Base-by-base conservation (phyloP, 2,888 invertebrate genomes). In the Blastobasis adustella region DNA sequence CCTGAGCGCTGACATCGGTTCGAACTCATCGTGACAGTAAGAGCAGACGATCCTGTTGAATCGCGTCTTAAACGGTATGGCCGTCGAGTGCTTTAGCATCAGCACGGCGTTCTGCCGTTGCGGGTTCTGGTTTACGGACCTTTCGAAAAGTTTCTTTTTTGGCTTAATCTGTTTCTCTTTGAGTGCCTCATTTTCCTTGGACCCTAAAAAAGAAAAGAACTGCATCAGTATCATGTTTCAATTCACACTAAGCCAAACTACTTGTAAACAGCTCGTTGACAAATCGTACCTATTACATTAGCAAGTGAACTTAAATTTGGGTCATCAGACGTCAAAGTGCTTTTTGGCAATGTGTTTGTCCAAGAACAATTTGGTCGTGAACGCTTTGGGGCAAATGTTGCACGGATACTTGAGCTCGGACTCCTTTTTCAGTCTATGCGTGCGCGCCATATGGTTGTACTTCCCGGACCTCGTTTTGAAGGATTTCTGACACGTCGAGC, bases 291-390 rank as follows among this genome's bases (percentile, higher is more conserved):
- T 23, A 23, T 23, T 23, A 23, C 23, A 23, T 23, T 23, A 23
- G 23, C 23, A 23, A 23, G 23, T 23, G 23, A 23, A 23, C 23
- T 23, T 23, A 23, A 23, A 23, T 23, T 23, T 46, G 41, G 47
- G 48, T 49, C 44, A 55, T 73, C 59, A 79, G 38, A 67, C 67
- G 61, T 84, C 87, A 47, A 83, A 85, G 67, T 91, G 91, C 61
- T 90, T 90, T 65, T 85, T 87, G 36, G 88, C 83, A 58, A 89
- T 73, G 63, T 91, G 91, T 58, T 88, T 89, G 57, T 90, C 90
- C 63, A 91, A 66, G 63, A 89, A 89, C 54, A 89, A 66, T 63
- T 90, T 90, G 1, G 88, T 87, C 2, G 88, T 89, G 59, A 90
- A 90, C 5, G 86, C 87, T 61, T 84, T 87, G 0, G 88, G 81